Percentiles rank a stretch among this genome's conserved stretches.
Conservation (phyloP, 2,888 invertebrate species). For the Eudasyphora cyanicolor region DNA sequence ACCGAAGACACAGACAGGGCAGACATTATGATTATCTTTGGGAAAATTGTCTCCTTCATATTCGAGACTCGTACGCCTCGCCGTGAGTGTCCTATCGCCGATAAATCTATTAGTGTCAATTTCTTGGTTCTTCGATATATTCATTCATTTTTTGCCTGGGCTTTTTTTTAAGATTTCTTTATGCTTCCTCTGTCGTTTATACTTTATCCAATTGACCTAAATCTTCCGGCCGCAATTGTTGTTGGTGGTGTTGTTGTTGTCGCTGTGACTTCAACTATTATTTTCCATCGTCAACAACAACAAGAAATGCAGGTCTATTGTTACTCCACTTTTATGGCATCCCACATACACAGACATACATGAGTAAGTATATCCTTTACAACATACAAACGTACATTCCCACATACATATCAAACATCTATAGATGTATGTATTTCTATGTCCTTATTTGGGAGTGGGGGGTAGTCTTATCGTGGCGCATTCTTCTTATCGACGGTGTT, state of each 20-base stretch:
- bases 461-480: neutral
- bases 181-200: constrained; percentile 24
- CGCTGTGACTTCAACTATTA: constrained; percentile 44
- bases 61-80: neutral
- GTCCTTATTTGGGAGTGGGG: neutral
- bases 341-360: neutral
- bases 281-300: constrained; percentile 14
- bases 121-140: constrained; percentile 41
- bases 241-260: neutral
- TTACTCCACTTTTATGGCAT: constrained; percentile 32
- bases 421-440: neutral
- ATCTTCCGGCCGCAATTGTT: constrained; percentile 43
- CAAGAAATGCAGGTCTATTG: constrained; percentile 39
- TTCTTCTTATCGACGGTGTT: constrained; percentile 39
- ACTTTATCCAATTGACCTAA: constrained; percentile 55
- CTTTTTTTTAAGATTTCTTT: neutral
- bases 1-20: neutral
- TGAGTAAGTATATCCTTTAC: no score
- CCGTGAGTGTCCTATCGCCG: neutral
- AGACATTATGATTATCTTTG: neutral
- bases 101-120: constrained; percentile 52
- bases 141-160: constrained; percentile 25
- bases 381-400: neutral
- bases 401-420: no score
- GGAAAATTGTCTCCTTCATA: neutral